Conservation (phyloP, 2,113 vertebrate genomes). For the Lepus europaeus region DNA sequence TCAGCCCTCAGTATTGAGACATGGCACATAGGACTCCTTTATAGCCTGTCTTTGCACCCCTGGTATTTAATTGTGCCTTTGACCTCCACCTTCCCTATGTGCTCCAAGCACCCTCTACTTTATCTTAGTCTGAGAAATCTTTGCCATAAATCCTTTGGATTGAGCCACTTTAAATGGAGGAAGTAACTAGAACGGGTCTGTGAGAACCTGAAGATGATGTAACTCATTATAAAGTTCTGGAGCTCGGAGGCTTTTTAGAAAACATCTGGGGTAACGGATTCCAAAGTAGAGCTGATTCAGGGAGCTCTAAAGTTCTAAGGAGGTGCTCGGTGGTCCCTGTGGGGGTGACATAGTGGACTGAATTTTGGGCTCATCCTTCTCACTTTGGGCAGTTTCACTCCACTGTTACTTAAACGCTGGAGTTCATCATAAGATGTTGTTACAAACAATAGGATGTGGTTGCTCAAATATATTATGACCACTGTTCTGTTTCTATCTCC, state of each 20-base stretch:
- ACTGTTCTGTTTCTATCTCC: not conserved
- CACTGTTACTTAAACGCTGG: not conserved
- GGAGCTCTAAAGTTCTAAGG: not conserved
- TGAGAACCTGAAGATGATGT: not conserved
- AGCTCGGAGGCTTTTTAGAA: not conserved
- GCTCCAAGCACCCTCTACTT: not conserved
- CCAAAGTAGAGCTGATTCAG: not conserved
- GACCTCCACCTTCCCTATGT: not conserved
- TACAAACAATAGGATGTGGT: not conserved
- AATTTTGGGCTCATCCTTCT: not conserved
- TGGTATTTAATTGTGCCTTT: not conserved
- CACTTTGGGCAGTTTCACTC: not conserved
- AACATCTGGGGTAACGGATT: not conserved
- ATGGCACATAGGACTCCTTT: not conserved
- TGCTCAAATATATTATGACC: not conserved
- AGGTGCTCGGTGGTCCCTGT: not conserved
- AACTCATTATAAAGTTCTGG: not conserved
- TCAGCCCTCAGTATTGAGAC: not conserved
- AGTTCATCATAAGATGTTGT: not conserved
- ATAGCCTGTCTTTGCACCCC: not conserved
- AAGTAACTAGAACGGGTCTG: not conserved
- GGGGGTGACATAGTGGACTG: not conserved
- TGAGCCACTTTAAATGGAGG: not conserved
- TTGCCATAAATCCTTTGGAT: not conserved
- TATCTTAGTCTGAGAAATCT: not conserved